These are phyloP conservation scores for Plagodis pulveraria DNA, from an alignment of 2,888 invertebrate genomes.

Conservation along the genomic window DNA sequence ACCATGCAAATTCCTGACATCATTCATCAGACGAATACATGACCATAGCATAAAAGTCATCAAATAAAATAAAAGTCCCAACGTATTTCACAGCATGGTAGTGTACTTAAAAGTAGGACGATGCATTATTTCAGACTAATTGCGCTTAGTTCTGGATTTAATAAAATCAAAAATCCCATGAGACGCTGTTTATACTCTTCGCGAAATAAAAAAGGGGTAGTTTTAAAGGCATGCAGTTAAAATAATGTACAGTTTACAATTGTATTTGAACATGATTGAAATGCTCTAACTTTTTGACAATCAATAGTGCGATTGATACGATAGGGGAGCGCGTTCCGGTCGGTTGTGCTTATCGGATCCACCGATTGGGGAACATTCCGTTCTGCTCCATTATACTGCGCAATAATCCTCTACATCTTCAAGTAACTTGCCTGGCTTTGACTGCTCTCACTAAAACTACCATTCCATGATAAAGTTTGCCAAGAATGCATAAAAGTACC, in stretches of 20 bases:
- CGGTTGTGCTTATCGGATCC: slow-evolving; percentile 78
- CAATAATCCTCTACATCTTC: slow-evolving; percentile 58
- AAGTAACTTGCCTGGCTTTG: slow-evolving; percentile 39
- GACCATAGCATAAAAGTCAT: too few species aligned
- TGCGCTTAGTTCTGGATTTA: too few species aligned
- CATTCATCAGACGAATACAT: too few species aligned
- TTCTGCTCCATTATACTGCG: slow-evolving; percentile 78
- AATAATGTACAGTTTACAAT: slow-evolving; percentile 24
- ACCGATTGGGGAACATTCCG: slow-evolving; percentile 69
- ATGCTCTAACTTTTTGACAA: slow-evolving; percentile 61
- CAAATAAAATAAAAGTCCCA: too few species aligned
- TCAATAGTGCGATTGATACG: slow-evolving; percentile 76
- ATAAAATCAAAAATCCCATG: too few species aligned
- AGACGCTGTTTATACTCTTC: too few species aligned
- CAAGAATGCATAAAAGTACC: background rate
- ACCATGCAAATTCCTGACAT: too few species aligned
- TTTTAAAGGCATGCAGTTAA: slow-evolving; percentile 7
- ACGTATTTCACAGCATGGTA: too few species aligned
- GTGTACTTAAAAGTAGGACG: too few species aligned
- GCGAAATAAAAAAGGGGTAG: background rate
- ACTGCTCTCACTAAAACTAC: slow-evolving; percentile 4
- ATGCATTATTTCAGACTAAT: too few species aligned
- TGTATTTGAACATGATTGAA: slow-evolving; percentile 50
- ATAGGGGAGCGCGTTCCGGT: slow-evolving; percentile 76
- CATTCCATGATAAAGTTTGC: background rate